Percentiles rank a stretch among this genome's conserved stretches.
Conservation (phyloP, 2,113 vertebrate genomes). For the Paramisgurnus dabryanus region DNA sequence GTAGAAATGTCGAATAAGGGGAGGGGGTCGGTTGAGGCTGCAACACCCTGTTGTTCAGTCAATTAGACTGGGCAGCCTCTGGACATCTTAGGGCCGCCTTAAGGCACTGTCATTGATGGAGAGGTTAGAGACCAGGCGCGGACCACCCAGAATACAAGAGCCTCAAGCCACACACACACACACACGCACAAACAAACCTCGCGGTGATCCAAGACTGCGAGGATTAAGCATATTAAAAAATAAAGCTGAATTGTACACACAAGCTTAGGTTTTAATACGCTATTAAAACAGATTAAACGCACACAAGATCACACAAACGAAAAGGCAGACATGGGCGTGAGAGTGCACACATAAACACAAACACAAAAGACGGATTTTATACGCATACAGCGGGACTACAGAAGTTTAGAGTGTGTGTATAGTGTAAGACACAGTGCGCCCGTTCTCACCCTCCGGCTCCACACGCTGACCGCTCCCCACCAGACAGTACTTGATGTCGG, state of each 20-base stretch:
- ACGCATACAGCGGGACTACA: slow-evolving; percentile 10
- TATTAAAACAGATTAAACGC: slow-evolving; percentile 62
- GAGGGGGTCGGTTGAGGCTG: slow-evolving; percentile 48
- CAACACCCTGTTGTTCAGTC: slow-evolving; percentile 67
- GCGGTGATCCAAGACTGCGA: slow-evolving; percentile 66
- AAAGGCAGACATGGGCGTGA: slow-evolving; percentile 40
- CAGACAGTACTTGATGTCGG: slow-evolving; percentile 93
- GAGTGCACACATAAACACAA: slow-evolving; percentile 33
- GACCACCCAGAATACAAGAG: slow-evolving; percentile 76
- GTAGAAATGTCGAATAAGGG: slow-evolving; percentile 37
- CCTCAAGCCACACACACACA: slow-evolving; percentile 56
- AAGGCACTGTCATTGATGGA: slow-evolving; percentile 75
- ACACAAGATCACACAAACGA: slow-evolving; percentile 46
- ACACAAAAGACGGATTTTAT: slow-evolving; percentile 35
- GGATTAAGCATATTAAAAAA: slow-evolving; percentile 70
- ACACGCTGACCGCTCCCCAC: slow-evolving; percentile 87
- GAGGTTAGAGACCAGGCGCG: slow-evolving; percentile 73
- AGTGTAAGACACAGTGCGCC: neutral
- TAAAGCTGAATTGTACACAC: slow-evolving; percentile 70
- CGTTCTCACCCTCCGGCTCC: slow-evolving; percentile 85
- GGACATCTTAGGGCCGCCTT: slow-evolving; percentile 74
- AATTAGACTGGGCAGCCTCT: slow-evolving; percentile 62
- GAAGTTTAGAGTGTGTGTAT: slow-evolving; percentile 21
- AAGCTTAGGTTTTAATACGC: slow-evolving; percentile 67
- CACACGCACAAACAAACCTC: slow-evolving; percentile 47